Evolutionary conservation across 2,888 invertebrate genomes (phyloP).

Genomic region (Hypolimnas misippus): DNA sequence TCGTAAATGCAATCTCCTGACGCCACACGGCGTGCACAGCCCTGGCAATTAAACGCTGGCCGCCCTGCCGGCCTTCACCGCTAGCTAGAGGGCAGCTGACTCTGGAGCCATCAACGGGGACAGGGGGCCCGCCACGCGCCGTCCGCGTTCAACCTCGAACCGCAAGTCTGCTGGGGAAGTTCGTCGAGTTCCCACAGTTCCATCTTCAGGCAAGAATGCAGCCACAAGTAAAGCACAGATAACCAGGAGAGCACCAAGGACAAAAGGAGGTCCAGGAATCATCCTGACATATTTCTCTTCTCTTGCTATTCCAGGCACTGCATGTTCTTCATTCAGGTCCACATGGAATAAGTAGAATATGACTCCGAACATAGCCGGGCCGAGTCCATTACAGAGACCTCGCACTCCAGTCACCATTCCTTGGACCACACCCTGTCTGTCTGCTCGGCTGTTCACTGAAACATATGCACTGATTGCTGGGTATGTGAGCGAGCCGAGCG

Average conservation of each 20-base stretch:
- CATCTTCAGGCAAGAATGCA: slow-evolving; percentile 91
- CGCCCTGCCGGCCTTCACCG: slow-evolving; percentile 69
- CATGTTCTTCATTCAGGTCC: slow-evolving; percentile 93
- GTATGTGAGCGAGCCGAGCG: slow-evolving; percentile 98
- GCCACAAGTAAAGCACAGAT: slow-evolving; percentile 97
- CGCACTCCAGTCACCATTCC: slow-evolving; percentile 99
- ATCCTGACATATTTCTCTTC: slow-evolving; percentile 86
- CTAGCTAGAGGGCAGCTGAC: slow-evolving; percentile 88
- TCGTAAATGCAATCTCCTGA: slow-evolving; percentile 64
- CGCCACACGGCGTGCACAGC: slow-evolving; percentile 53
- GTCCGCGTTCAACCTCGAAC: slow-evolving; percentile 91
- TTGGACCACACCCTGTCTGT: slow-evolving; percentile 97
- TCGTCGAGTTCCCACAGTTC: slow-evolving; percentile 63
- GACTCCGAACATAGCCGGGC: slow-evolving; percentile 99
- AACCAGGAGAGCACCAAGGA: slow-evolving; percentile 98
- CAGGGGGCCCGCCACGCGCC: slow-evolving; percentile 89
- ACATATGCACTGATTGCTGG: slow-evolving; percentile 99
- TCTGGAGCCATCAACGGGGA: slow-evolving; percentile 92
- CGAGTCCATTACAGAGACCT: slow-evolving; percentile 98
- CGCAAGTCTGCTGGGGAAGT: slow-evolving; percentile 90
- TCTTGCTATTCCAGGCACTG: slow-evolving; percentile 51
- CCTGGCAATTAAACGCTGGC: slow-evolving; percentile 73
- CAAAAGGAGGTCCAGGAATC: slow-evolving; percentile 99
- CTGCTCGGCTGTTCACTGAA: slow-evolving; percentile 98
- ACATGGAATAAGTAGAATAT: slow-evolving; percentile 99